Evolutionary conservation across 2,797 vertebrate species (phyloP).

Genomic region (Neostethus bicornis): DNA sequence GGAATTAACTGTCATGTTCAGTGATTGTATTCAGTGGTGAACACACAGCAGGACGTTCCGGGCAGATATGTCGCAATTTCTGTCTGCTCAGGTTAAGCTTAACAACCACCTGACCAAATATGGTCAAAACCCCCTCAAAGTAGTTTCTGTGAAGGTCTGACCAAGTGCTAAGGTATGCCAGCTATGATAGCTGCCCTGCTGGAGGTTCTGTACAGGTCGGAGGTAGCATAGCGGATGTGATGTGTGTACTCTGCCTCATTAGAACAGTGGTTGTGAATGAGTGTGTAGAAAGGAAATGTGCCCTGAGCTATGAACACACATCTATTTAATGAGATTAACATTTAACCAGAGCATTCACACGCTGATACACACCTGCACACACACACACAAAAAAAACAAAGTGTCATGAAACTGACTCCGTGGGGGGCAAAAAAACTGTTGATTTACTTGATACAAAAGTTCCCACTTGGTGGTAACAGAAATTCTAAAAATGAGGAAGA

Average conservation of each 20-base stretch:
- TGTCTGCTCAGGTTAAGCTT: conserved; percentile 23
- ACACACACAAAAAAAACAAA: conserved; percentile 42
- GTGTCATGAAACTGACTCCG: conserved; percentile 44
- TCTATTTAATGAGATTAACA: conserved; percentile 75
- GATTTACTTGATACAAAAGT: conserved; percentile 72
- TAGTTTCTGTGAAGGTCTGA: conserved; percentile 39
- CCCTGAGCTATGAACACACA: conserved; percentile 60
- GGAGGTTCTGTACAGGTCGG: conserved; percentile 63
- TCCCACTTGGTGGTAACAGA: conserved; percentile 66
- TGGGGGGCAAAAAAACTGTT: conserved; percentile 57
- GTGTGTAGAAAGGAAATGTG: conserved; percentile 34
- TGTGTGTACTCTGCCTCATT: conserved; percentile 69
- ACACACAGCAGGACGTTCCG: conserved; percentile 26
- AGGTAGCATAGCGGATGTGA: conserved; percentile 59
- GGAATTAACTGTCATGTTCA: conserved; percentile 26
- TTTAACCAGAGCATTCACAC: conserved; percentile 66
- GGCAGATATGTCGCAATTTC: conserved; percentile 25
- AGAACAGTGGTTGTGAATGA: conserved; percentile 45
- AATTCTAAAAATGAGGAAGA: conserved; percentile 75
- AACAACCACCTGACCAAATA: conserved; percentile 54
- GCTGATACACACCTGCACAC: conserved; percentile 60
- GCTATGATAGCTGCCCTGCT: conserved; percentile 56
- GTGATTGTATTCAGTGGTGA: conserved; percentile 32
- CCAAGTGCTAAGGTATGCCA: conserved; percentile 67
- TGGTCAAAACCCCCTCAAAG: conserved; percentile 49